Percentiles rank a stretch among this genome's conserved stretches.
phyloP scores from a whole-genome alignment of 1,140 invertebrate genomes.

The Drosophila prosaltans region DNA sequence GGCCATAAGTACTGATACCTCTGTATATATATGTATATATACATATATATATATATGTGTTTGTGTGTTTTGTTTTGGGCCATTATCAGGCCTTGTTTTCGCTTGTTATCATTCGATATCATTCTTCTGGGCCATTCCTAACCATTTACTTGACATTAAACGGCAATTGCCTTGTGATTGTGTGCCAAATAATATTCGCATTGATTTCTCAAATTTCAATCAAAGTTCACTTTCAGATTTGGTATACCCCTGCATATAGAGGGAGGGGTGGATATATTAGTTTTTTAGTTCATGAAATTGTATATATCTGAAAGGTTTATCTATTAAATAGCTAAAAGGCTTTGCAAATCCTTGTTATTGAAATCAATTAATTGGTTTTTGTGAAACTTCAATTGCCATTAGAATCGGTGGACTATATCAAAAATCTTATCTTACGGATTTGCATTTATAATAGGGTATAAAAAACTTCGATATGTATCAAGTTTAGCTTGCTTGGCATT shows the following conservation, averaged over 20 bases:
- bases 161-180: constrained; percentile 30
- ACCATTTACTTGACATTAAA: constrained; percentile 42
- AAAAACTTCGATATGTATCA: not conserved
- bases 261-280: not conserved
- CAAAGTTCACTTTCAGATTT: constrained; percentile 28
- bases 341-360: no score
- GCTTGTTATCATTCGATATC: constrained; percentile 47
- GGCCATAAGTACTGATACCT: constrained; percentile 16
- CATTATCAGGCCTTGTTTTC: constrained; percentile 54
- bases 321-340: no score
- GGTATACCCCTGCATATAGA: no score
- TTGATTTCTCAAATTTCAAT: constrained; percentile 71
- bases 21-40: not conserved
- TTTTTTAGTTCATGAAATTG: no score
- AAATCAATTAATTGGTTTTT: no score
- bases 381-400: no score
- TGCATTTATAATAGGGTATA: not conserved
- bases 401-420: no score
- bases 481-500: not conserved
- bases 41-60: not conserved
- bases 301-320: no score
- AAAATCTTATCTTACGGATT: no score
- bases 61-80: not conserved
- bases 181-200: constrained; percentile 24
- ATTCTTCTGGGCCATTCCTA: constrained; percentile 16